Evolutionary conservation across 2,113 vertebrate species (phyloP), one percentile per base, ranked within the genome.

Genomic region (Sylvia atricapilla): DNA sequence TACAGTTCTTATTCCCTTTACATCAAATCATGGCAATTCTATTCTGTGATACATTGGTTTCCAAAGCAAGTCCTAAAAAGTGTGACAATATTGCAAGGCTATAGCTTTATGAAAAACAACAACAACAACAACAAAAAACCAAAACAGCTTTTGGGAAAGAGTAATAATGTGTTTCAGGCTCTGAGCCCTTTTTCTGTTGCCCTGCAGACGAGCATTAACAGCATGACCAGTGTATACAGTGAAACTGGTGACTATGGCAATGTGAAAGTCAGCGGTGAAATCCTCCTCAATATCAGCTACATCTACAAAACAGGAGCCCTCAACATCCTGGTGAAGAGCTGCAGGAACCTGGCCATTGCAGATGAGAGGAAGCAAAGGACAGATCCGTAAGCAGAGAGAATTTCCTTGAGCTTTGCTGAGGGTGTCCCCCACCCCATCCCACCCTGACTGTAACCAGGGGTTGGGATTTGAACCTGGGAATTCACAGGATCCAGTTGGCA

Each of bases 241-340:
- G 99, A 99, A 97, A 99, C 98, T 7, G 99, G 99, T 90, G 99
- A 99, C 98, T 99, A 99, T 97, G 99, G 98, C 93, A 99, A 99
- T 41, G 98, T 99, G 94, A 98, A 98, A 90, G 98, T 99, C 97
- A 99, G 98, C 8, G 99, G 99, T 5, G 99, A 99, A 98, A 99
- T 99, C 95, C 98, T 99, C 85, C 98, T 99, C 52, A 98, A 95
- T 53, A 98, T 99, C 97, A 99, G 64, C 97, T 99, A 99, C 97
- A 98, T 98, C 98, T 99, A 99, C 98, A 99, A 98, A 98, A 99
- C 99, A 4, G 99, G 99, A 2, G 99, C 98, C 31, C 99, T 99
- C 95, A 99, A 98, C 88, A 97, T 99, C 93, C 95, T 98, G 96
- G 98, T 99, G 90, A 99, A 98, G 92, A 98, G 98, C 94, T 99